phyloP scores from a whole-genome alignment of 92 coral and sea anemone genomes.

The Muricea muricata region DNA sequence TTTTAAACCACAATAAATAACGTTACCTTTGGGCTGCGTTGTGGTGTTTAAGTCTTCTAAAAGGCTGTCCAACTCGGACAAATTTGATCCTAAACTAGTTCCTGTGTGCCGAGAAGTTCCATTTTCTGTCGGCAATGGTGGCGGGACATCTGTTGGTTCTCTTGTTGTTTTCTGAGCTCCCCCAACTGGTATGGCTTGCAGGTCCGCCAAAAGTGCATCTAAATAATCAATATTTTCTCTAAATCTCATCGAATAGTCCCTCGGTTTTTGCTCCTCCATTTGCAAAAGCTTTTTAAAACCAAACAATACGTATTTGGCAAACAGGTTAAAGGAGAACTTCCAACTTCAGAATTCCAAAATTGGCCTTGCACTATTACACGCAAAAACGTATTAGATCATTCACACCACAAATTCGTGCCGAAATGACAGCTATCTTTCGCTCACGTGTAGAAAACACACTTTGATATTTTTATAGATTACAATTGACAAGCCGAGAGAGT shows the following conservation, averaged over 20 bases:
- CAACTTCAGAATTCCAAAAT: not conserved
- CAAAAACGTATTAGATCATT: too few species aligned
- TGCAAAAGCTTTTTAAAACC: too few species aligned
- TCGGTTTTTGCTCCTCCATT: conserved; percentile 6
- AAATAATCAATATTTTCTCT: conserved; percentile 49
- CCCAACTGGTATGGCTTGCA: conserved; percentile 46
- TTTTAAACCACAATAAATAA: not conserved
- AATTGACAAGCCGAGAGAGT: conserved; percentile 33
- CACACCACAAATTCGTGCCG: not conserved
- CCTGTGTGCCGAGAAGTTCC: conserved; percentile 32
- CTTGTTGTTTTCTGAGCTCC: conserved; percentile 63
- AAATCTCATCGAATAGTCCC: conserved; percentile 19
- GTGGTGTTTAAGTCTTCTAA: conserved; percentile 88
- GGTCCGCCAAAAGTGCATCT: conserved; percentile 50
- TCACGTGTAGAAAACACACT: conserved; percentile 35
- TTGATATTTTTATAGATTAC: conserved; percentile 41
- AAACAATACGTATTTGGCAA: not conserved
- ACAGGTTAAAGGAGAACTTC: not conserved
- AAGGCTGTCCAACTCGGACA: conserved; percentile 91
- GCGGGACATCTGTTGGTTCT: conserved; percentile 80
- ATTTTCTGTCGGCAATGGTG: conserved; percentile 79
- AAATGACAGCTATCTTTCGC: not conserved
- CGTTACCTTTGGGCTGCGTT: conserved; percentile 67
- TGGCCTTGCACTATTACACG: not conserved
- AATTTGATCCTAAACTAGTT: conserved; percentile 87